These are phyloP conservation scores for Tethya wilhelma DNA, from an alignment of 37 sponge, comb jelly and placozoan species.

Conservation along the genomic window DNA sequence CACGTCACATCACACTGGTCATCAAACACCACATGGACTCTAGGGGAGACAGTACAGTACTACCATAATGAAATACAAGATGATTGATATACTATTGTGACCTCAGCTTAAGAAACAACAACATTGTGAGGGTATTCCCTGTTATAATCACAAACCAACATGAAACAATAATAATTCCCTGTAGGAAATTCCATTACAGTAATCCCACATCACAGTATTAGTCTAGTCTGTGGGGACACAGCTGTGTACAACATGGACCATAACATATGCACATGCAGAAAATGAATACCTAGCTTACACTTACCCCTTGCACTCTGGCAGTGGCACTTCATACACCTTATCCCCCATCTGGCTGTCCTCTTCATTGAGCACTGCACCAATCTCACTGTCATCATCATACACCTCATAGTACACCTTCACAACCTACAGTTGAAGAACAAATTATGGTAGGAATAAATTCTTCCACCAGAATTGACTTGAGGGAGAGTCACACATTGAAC, in stretches of 20 bases:
- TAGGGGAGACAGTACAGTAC: constrained; percentile 1
- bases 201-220: too few relatives aligned
- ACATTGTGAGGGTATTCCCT: too few relatives aligned
- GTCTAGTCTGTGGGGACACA: too few relatives aligned
- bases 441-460: background rate
- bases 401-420: background rate
- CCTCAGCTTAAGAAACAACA: too few relatives aligned
- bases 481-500: background rate
- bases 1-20: constrained; percentile 60
- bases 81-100: background rate
- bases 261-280: too few relatives aligned
- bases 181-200: too few relatives aligned
- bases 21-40: constrained; percentile 63
- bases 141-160: too few relatives aligned
- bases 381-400: background rate
- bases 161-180: too few relatives aligned
- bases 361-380: too few relatives aligned
- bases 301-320: constrained; percentile 27
- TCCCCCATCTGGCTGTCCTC: constrained; percentile 2
- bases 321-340: background rate
- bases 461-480: background rate
- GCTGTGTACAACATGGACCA: too few relatives aligned
- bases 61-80: background rate
- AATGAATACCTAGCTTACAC: too few relatives aligned
- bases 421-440: background rate